Evolutionary conservation across 2,888 invertebrate species (phyloP), one percentile per base, ranked within the genome.

Genomic region (Heliconius hortense): DNA sequence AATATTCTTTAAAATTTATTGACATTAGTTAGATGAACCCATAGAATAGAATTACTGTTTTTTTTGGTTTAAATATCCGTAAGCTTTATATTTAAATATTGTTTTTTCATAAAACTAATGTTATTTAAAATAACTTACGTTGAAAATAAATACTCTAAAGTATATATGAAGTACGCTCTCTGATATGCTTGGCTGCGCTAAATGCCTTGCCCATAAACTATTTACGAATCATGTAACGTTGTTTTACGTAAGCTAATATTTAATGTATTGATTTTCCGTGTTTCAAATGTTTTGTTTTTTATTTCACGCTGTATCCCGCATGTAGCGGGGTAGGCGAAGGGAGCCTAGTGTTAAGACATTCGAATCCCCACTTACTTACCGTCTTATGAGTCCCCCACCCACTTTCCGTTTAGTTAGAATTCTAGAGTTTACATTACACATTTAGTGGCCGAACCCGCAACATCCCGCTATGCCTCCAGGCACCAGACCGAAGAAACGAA

Each of bases 81-180:
- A 53, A n/a, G 8, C 2, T 53, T 53, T 48, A 53, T 56, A n/a
- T 10, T 56, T 56, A 60, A 26, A 59, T 11, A 24, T 60, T 24
- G 7, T 66, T 66, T 66, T 24, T 8, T 66, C 43, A 66, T 66
- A 66, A 24, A 39, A 15, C 39, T 24, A 66, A 66, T 66, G 39
- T 66, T 66, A 66, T 66, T 66, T 15, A 66, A 15, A 7, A 66
- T 66, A n/a, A 24, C 24, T 24, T 66, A 66, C 24, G 39, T 24
- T n/a, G n/a, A 66, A n/a, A 39, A 64, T 39, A 39, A 64, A 64
- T 39, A 64, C 35, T 72, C 72, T 39, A 62, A 68, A 60, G 60
- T 60, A 26, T 60, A 60, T 26, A 60, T 39, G 48, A 64, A 59
- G 73, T 66, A 53, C 43, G 63, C 77, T 74, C 68, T 68, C 24